Conservation (phyloP, 2,797 vertebrate genomes). For the Ispidina picta region DNA sequence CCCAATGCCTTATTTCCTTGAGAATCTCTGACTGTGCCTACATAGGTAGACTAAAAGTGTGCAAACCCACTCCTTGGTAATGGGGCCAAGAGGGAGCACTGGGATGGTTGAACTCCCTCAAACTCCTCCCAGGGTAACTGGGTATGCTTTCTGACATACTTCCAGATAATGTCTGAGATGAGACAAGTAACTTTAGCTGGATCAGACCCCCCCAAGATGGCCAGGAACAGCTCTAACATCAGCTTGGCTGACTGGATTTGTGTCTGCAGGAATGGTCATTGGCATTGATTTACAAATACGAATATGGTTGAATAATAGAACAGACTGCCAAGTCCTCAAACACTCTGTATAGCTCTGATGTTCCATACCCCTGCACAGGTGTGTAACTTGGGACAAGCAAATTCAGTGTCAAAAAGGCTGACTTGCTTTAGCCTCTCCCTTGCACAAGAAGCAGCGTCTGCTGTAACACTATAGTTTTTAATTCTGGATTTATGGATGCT, state of each 20-base stretch:
- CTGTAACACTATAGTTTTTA: neutral
- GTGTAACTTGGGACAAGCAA: neutral
- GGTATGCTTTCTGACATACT: neutral
- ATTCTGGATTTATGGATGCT: neutral
- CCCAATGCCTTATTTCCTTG: neutral
- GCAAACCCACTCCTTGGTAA: neutral
- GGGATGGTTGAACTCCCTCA: neutral
- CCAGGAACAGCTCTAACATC: neutral
- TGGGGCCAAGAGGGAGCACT: neutral
- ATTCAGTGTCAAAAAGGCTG: neutral
- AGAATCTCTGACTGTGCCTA: neutral
- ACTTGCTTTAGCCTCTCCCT: neutral
- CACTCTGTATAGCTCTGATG: neutral
- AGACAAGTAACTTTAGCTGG: neutral
- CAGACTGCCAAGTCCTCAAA: neutral
- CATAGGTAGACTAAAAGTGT: neutral
- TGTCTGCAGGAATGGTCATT: neutral
- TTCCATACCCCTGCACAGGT: neutral
- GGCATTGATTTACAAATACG: neutral
- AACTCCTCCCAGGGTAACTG: rapidly evolving
- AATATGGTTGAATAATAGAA: rapidly evolving
- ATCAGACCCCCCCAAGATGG: neutral
- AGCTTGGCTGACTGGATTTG: neutral
- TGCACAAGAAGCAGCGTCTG: neutral
- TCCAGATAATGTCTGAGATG: neutral